Conservation (phyloP, 2,797 vertebrate genomes). For the Pogonophryne albipinna region DNA sequence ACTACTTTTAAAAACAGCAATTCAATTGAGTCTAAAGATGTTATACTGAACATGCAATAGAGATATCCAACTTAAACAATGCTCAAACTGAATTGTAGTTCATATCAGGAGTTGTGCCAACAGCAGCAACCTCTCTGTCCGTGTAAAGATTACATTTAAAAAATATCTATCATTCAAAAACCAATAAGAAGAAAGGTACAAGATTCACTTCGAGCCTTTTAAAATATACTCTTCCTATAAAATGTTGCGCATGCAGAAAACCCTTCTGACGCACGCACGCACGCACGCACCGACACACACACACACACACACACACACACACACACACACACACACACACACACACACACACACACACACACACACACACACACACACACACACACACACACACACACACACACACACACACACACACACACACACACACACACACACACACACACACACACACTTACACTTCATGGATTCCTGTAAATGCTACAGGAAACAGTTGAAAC, state of each 20-base stretch:
- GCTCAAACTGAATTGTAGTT: background rate
- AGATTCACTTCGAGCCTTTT: slow-evolving; percentile 23
- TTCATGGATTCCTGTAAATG: slow-evolving; percentile 72
- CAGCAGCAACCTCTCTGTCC: background rate
- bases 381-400: slow-evolving; percentile 15
- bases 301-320: slow-evolving; percentile 21
- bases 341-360: slow-evolving; percentile 18
- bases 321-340: slow-evolving; percentile 11
- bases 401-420: slow-evolving; percentile 9
- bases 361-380: slow-evolving; percentile 20
- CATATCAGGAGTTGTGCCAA: background rate
- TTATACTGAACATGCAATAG: background rate
- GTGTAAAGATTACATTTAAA: slow-evolving; percentile 20
- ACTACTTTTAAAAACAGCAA: slow-evolving; percentile 19
- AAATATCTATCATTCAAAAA: slow-evolving; percentile 41
- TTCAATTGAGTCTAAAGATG: background rate
- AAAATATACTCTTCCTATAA: slow-evolving; percentile 28
- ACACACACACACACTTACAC: slow-evolving; percentile 24
- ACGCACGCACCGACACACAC: slow-evolving; percentile 12
- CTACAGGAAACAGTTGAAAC: slow-evolving; percentile 78
- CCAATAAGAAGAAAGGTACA: slow-evolving; percentile 8
- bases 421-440: slow-evolving; percentile 12
- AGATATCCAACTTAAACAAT: background rate
- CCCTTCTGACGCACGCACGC: slow-evolving; percentile 5
- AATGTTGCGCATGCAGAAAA: slow-evolving; percentile 40